Evolutionary conservation across 2,113 vertebrate genomes (phyloP).

Genomic region (Prietella phreatophila): DNA sequence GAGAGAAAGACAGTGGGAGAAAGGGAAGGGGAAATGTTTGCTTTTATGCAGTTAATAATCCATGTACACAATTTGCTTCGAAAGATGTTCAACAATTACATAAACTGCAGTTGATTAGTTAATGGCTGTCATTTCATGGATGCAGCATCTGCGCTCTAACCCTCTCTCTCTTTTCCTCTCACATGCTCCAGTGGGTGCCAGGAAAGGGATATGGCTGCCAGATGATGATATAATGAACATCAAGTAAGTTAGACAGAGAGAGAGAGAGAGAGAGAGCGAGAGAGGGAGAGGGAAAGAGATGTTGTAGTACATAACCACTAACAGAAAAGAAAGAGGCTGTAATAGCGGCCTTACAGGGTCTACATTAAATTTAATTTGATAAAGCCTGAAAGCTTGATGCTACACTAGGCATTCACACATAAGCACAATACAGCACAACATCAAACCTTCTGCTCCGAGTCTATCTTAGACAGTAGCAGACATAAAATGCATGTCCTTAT

Average conservation of each 20-base stretch:
- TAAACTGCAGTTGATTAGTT: slow-evolving; percentile 58
- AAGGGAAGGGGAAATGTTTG: slow-evolving; percentile 35
- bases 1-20: slow-evolving; percentile 25
- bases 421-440: slow-evolving; percentile 8
- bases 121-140: slow-evolving; percentile 55
- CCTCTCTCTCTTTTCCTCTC: slow-evolving; percentile 33
- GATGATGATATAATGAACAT: slow-evolving; percentile 61
- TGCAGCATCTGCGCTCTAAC: slow-evolving; percentile 46
- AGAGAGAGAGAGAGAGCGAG: slow-evolving; percentile 32
- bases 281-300: neutral
- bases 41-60: slow-evolving; percentile 60
- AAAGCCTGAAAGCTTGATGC: slow-evolving; percentile 48
- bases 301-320: neutral
- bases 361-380: slow-evolving; percentile 51
- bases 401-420: slow-evolving; percentile 42
- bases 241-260: slow-evolving; percentile 49
- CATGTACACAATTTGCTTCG: slow-evolving; percentile 61
- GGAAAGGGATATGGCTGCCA: slow-evolving; percentile 57
- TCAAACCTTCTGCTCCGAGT: slow-evolving; percentile 46
- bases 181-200: slow-evolving; percentile 40
- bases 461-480: slow-evolving; percentile 48
- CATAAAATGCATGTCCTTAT: slow-evolving; percentile 65
- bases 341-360: slow-evolving; percentile 45
- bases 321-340: slow-evolving; percentile 23
- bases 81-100: slow-evolving; percentile 57